Evolutionary conservation across 2,888 invertebrate species (phyloP).

Genomic region (Entomobrya multifasciata): DNA sequence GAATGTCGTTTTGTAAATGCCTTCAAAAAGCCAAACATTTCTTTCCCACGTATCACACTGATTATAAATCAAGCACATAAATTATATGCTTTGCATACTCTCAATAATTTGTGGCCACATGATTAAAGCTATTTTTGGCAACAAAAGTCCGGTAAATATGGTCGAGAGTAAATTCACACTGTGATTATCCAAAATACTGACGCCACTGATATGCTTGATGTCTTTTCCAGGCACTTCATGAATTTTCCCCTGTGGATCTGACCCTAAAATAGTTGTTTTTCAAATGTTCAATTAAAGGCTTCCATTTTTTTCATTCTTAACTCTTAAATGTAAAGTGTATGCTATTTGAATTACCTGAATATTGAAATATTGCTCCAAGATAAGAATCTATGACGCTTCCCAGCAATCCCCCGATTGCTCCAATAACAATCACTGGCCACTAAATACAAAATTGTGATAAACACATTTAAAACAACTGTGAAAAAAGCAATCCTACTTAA

Average conservation of each 20-base stretch:
- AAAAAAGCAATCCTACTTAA: no score
- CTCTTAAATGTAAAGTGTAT: background rate
- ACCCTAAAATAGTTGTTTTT: slow-evolving; percentile 70
- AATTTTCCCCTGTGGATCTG: slow-evolving; percentile 70
- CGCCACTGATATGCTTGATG: slow-evolving; percentile 89
- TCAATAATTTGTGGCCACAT: slow-evolving; percentile 82
- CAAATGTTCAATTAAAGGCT: no score
- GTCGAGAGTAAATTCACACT: slow-evolving; percentile 92
- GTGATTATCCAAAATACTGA: slow-evolving; percentile 90
- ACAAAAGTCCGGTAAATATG: slow-evolving; percentile 87
- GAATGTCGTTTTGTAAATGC: no score
- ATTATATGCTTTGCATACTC: background rate
- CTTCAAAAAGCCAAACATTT: no score
- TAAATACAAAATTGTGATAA: no score
- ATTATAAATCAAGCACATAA: background rate
- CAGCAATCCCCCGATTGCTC: slow-evolving; percentile 88
- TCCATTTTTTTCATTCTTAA: no score
- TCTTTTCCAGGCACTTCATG: slow-evolving; percentile 87
- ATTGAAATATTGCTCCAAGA: slow-evolving; percentile 92
- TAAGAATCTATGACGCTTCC: slow-evolving; percentile 92
- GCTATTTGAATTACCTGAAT: slow-evolving; percentile 85
- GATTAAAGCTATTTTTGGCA: slow-evolving; percentile 86
- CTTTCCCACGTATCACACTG: no score
- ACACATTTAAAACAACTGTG: background rate
- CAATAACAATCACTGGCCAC: slow-evolving; percentile 89